Percentiles rank a stretch among this genome's conserved stretches.
These are phyloP conservation scores for Helicoverpa armigera DNA, from an alignment of 1,140 invertebrate genomes.

Conservation along the genomic window DNA sequence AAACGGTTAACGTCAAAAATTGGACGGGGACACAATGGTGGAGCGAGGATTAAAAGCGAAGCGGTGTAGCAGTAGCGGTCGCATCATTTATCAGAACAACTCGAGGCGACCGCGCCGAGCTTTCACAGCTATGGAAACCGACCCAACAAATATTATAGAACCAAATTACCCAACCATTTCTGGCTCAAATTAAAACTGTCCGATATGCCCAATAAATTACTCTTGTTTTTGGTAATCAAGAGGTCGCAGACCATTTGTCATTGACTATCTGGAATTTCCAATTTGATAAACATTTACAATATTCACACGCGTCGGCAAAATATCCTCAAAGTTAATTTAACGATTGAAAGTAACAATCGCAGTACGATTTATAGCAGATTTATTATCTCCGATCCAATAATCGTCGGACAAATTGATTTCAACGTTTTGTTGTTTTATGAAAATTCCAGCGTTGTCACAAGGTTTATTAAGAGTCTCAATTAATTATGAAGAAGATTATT, in stretches of 20 bases:
- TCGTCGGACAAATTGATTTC: slow-evolving; percentile 39
- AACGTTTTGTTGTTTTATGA: slow-evolving; percentile 36
- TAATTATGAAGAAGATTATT: slow-evolving; percentile 30
- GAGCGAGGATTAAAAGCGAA: slow-evolving; percentile 83
- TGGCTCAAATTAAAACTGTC: slow-evolving; percentile 19
- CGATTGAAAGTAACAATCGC: background rate
- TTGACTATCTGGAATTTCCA: slow-evolving; percentile 20
- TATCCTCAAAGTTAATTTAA: slow-evolving; percentile 27
- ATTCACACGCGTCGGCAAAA: slow-evolving; percentile 14
- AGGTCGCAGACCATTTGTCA: slow-evolving; percentile 39
- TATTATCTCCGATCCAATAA: slow-evolving; percentile 36
- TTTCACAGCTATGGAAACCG: slow-evolving; percentile 58
- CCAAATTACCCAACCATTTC: slow-evolving; percentile 21
- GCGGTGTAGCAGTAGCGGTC: slow-evolving; percentile 79
- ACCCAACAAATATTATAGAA: slow-evolving; percentile 39
- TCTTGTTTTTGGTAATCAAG: slow-evolving; percentile 37
- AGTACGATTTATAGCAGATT: slow-evolving; percentile 27
- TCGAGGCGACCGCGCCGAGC: slow-evolving; percentile 58
- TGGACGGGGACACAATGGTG: slow-evolving; percentile 76
- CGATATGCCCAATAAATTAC: slow-evolving; percentile 38
- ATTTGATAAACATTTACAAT: slow-evolving; percentile 36
- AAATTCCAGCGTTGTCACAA: slow-evolving; percentile 27
- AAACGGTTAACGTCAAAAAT: slow-evolving; percentile 79
- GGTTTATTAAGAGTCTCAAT: slow-evolving; percentile 36
- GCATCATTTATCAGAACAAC: slow-evolving; percentile 83